These are phyloP conservation scores for Pipistrellus pygmaeus DNA, from an alignment of 2,797 vertebrate species.

Conservation along the genomic window DNA sequence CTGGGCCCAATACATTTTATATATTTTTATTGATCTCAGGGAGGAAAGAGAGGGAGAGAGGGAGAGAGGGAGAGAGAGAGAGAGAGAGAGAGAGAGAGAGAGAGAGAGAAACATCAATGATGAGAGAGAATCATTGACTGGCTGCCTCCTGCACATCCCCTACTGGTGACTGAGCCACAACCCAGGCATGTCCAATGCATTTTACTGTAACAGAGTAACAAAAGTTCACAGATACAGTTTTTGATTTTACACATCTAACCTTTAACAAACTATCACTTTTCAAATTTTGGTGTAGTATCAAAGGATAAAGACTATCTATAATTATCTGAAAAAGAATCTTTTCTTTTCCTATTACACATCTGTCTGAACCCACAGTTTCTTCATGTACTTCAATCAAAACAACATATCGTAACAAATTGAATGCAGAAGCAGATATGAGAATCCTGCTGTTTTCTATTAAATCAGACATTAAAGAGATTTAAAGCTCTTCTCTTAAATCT, in stretches of 20 bases:
- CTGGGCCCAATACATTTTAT: conserved; percentile 22
- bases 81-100: no score
- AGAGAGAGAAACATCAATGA: no score
- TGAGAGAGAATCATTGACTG: no score
- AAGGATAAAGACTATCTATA: conserved; percentile 42
- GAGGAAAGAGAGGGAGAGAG: no score
- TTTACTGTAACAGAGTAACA: conserved; percentile 11
- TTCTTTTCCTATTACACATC: conserved; percentile 57
- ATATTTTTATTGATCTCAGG: no score
- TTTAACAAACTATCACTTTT: conserved; percentile 62
- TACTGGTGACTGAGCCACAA: no score
- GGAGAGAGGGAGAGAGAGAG: no score
- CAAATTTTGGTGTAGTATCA: conserved; percentile 46
- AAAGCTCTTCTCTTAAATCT: neutral
- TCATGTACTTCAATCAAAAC: conserved; percentile 67
- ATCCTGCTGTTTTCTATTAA: conserved; percentile 65
- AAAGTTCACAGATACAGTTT: conserved; percentile 52
- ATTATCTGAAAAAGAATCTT: conserved; percentile 63
- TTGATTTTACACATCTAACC: conserved; percentile 43
- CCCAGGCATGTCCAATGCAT: neutral
- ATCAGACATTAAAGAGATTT: conserved; percentile 44
- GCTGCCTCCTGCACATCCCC: no score
- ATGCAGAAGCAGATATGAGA: conserved; percentile 50
- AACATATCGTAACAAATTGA: conserved; percentile 57
- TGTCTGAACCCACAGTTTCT: conserved; percentile 6